Evolutionary conservation across 2,888 invertebrate genomes (phyloP).

Genomic region (Pinctada fucata): DNA sequence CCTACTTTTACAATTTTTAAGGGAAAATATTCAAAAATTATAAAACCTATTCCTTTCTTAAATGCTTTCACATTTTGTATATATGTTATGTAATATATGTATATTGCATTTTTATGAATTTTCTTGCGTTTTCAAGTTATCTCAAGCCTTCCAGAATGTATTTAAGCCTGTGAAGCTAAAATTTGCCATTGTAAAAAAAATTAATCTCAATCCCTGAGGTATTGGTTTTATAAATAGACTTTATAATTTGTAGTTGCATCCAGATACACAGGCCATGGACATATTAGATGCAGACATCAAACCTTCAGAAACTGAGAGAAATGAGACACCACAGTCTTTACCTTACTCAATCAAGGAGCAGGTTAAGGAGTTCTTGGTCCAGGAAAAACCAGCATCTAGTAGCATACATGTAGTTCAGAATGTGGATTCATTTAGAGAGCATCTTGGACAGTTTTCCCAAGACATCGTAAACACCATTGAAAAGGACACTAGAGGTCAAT

Average conservation of each 20-base stretch:
- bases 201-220: neutral
- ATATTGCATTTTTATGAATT: no score
- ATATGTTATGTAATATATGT: no score
- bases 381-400: neutral
- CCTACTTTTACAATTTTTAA: no score
- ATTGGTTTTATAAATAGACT: neutral
- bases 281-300: constrained; percentile 7
- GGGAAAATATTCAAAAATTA: no score
- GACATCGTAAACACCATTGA: neutral
- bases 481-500: constrained; percentile 9
- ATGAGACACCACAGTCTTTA: neutral
- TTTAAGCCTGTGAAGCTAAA: no score
- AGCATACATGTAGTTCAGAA: no score
- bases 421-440: no score
- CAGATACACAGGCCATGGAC: constrained; percentile 2
- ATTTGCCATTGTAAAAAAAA: no score
- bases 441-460: neutral
- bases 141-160: no score
- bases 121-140: no score
- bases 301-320: neutral
- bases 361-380: neutral
- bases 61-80: no score
- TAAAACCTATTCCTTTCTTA: no score
- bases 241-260: constrained; percentile 12
- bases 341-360: constrained; percentile 3